A percentile compares a stretch with the other conserved stretches of the same genome.
Evolutionary conservation across 2,113 vertebrate genomes (phyloP).

Genomic region (Thalassarche chlororhynchos): DNA sequence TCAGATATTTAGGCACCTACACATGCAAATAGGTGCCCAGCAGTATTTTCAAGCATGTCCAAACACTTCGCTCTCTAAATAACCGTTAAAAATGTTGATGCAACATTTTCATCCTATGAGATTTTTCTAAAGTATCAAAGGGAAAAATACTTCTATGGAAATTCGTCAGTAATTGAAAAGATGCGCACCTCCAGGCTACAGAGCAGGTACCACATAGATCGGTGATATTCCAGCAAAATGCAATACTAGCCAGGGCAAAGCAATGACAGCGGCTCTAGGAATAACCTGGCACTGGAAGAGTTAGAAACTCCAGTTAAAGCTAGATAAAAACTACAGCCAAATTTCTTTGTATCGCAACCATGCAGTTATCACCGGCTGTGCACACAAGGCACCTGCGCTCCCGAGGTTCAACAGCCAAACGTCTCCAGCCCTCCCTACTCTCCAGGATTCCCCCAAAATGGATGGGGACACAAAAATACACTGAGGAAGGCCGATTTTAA

Average conservation of each 20-base stretch:
- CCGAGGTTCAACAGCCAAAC: neutral
- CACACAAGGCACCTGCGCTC: neutral
- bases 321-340: neutral
- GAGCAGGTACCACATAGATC: neutral
- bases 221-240: neutral
- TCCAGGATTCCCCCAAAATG: neutral
- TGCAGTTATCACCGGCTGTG: neutral
- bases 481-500: neutral
- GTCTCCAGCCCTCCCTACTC: rapidly evolving
- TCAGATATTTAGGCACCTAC: constrained; percentile 55
- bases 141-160: neutral
- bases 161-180: neutral
- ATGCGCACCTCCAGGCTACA: neutral
- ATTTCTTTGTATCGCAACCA: neutral
- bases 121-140: neutral
- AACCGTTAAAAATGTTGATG: neutral
- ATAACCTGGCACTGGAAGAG: neutral
- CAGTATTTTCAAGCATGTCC: constrained; percentile 5
- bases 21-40: constrained; percentile 40
- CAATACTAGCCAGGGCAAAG: neutral
- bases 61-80: constrained; percentile 12
- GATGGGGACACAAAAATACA: neutral
- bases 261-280: neutral
- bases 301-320: neutral
- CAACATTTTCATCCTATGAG: neutral